Base-by-base conservation (phyloP, 1,140 invertebrate species). In the Drosophila setifemur region DNA sequence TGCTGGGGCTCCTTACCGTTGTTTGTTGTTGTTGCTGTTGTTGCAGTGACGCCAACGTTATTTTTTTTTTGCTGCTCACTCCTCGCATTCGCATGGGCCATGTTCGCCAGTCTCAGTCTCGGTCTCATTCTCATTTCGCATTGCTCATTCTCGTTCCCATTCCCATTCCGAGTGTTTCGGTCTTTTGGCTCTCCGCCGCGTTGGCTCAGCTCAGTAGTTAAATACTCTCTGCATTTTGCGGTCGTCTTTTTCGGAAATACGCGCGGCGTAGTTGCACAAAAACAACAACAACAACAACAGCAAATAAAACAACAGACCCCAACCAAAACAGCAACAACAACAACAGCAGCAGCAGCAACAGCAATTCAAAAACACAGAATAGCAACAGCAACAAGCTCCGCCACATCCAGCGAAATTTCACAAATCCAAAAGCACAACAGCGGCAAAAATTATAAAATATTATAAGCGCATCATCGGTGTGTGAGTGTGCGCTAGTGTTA, bases 221-320 rank as follows among this genome's bases (percentile, higher is more conserved):
- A 76, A 82, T 81, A 79, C 77, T 82, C 77, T 82, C 74, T 72
- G 77, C 77, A 82, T 77, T 83, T 77, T 73, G 72, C 77, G 77
- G 78, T 83, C 73, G 77, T 82, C 68, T 82, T 77, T 75, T 76
- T 73, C 78, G 49, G 79, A 78, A 78, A 79, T 83, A 78, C 79
- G 70, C 78, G 73, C 69, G 78, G 39, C 73, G 74, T 78, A 73
- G 73, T 83, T 66, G 58, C 42, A 78, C 68, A 77, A 53, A 29
- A 64, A 69, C 37, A 71, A 11, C 26, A 50, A 43, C 28, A 29
- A 29, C 28, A 29, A 29, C 5, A 29, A 23, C 21, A 23, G 21
- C 21, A 5, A 23, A 23, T 23, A 23, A 3, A 23, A 5, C 21
- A 23, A n/a, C n/a, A n/a, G n/a, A n/a, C n/a, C n/a, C n/a, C n/a